Conservation (phyloP, 2,888 invertebrate genomes). For the Seladonia tumulorum region DNA sequence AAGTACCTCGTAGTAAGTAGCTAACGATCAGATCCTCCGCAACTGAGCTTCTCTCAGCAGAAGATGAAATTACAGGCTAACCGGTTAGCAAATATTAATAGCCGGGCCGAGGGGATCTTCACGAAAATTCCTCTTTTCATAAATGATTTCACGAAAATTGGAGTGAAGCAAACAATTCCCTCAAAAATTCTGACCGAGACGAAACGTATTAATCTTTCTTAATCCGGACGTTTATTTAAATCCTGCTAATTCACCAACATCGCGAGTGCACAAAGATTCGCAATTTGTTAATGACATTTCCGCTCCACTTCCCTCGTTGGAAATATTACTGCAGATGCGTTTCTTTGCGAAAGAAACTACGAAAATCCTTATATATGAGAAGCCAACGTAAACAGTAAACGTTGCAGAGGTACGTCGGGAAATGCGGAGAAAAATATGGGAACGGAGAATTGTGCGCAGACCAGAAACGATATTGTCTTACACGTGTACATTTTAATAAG, state of each 20-base stretch:
- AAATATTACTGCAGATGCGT: not conserved
- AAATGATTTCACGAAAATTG: not conserved
- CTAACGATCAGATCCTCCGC: not conserved
- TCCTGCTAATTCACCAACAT: not conserved
- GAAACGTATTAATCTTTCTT: not conserved
- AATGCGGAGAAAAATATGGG: not conserved
- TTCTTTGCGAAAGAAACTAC: not conserved
- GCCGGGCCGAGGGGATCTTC: not conserved
- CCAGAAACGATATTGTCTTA: constrained; percentile 2
- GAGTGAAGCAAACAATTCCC: too few relatives aligned
- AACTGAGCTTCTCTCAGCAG: not conserved
- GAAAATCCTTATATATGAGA: not conserved
- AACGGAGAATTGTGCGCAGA: not conserved
- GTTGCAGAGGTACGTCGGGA: not conserved
- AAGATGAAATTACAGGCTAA: not conserved
- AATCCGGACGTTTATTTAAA: not conserved
- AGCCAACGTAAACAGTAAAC: constrained; percentile 1
- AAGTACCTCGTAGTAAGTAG: not conserved
- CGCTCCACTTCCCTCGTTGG: not conserved
- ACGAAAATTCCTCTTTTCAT: not conserved
- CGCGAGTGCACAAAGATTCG: not conserved
- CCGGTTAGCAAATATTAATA: not conserved
- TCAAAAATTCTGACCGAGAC: not conserved
- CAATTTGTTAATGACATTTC: not conserved
- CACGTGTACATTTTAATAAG: not conserved